Conservation (phyloP, 2,113 vertebrate species). For the Microcebus murinus region DNA sequence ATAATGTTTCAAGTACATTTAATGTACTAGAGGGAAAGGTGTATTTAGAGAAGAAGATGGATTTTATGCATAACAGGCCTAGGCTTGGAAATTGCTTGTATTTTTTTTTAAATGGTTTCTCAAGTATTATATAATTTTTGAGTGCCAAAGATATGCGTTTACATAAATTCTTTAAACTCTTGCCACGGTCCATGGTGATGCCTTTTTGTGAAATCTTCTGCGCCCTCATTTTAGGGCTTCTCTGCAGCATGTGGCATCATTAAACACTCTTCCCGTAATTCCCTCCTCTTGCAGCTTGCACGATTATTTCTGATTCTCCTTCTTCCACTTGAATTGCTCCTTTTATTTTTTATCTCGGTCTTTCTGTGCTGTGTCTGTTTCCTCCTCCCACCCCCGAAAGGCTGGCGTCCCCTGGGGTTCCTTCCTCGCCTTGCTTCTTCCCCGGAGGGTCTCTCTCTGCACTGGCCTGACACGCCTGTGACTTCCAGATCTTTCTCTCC, state of each 20-base stretch:
- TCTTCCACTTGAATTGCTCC: not conserved
- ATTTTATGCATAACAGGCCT: constrained; percentile 9
- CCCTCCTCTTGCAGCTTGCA: not conserved
- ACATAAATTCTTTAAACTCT: not conserved
- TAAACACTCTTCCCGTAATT: not conserved
- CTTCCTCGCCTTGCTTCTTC: not conserved
- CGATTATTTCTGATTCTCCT: not conserved
- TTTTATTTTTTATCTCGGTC: not conserved
- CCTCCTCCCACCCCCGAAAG: not conserved
- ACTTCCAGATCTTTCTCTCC: not conserved
- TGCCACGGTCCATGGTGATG: not conserved
- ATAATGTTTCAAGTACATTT: constrained; percentile 46
- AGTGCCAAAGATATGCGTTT: not conserved
- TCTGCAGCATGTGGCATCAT: not conserved
- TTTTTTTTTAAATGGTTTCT: constrained; percentile 8
- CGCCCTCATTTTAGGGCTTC: not conserved
- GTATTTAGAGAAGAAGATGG: constrained; percentile 44
- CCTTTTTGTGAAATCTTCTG: not conserved
- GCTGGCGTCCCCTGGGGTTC: not conserved
- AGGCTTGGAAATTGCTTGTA: constrained; percentile 50
- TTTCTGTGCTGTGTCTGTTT: not conserved
- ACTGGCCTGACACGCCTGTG: no score
- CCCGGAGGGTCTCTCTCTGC: not conserved
- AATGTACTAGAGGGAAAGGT: constrained; percentile 30
- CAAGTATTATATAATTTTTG: constrained; percentile 14